Conservation (phyloP, 2,888 invertebrate genomes). For the Chloromyia formosa region DNA sequence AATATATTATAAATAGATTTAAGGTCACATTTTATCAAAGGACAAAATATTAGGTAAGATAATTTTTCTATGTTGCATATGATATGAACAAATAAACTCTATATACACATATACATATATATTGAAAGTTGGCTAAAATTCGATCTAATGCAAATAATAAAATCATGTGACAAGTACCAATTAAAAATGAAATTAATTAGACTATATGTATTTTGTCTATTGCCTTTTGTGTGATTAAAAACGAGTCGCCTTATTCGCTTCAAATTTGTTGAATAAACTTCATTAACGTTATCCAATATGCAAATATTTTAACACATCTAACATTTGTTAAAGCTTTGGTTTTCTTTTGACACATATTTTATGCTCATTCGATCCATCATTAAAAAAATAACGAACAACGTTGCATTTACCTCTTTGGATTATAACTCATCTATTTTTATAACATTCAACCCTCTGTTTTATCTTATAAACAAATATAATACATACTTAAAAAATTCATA, state of each 20-base stretch:
- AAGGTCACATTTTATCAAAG: background rate
- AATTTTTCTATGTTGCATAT: conserved; percentile 3
- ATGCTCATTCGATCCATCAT: background rate
- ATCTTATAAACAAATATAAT: too few species aligned
- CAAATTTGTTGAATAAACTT: background rate
- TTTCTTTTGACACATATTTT: background rate
- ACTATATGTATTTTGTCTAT: background rate
- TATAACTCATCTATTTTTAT: background rate
- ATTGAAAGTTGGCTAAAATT: background rate
- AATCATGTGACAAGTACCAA: background rate
- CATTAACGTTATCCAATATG: background rate
- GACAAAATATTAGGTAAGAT: conserved; percentile 3
- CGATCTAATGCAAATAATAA: background rate
- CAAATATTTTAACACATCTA: background rate
- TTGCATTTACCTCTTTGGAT: background rate
- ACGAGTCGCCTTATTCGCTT: conserved; percentile 1
- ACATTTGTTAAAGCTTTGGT: background rate
- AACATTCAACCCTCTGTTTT: too few species aligned
- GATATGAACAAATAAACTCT: background rate
- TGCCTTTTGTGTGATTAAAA: background rate
- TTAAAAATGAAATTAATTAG: background rate
- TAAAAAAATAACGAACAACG: background rate
- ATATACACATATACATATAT: too few species aligned
- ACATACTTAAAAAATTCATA: background rate
- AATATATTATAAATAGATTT: background rate